A percentile compares a stretch with the other conserved stretches of the same genome.
These are phyloP conservation scores for Anthopleura xanthogrammica DNA, from an alignment of 92 coral and sea anemone species.

Conservation along the genomic window DNA sequence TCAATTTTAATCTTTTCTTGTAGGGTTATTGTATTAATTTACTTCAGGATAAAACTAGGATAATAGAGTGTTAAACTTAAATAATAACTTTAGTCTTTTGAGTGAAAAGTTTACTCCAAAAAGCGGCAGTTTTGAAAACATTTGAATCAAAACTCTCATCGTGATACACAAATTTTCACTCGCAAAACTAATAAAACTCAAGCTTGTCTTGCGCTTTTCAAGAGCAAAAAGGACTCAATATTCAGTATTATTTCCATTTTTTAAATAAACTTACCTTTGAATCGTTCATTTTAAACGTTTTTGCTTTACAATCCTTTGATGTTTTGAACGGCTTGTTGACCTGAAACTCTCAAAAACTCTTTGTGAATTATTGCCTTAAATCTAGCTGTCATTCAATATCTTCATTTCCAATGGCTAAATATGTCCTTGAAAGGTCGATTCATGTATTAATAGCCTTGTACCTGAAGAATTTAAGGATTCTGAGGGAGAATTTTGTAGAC, in stretches of 20 bases:
- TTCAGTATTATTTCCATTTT: neutral
- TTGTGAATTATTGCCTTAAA: neutral
- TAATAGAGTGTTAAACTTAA: neutral
- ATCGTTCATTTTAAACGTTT: neutral
- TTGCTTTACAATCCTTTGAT: neutral
- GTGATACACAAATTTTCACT: neutral
- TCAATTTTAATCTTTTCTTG: neutral
- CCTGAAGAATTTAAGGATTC: neutral
- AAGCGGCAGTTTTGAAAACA: slow-evolving; percentile 1
- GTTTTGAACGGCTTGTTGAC: slow-evolving; percentile 25
- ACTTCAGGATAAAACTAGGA: neutral
- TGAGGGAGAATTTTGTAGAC: neutral
- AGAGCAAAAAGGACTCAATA: neutral
- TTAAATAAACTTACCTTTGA: neutral
- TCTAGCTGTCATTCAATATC: slow-evolving; percentile 22
- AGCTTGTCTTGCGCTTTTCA: neutral
- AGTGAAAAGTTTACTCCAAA: neutral
- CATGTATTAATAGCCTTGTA: slow-evolving; percentile 1
- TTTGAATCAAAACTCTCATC: neutral
- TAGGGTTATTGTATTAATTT: neutral
- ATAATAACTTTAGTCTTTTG: neutral
- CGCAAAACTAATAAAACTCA: neutral
- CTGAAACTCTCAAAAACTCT: slow-evolving; percentile 3
- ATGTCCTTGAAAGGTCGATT: slow-evolving; percentile 9
- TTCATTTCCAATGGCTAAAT: slow-evolving; percentile 22